Percentiles rank a stretch among this genome's conserved stretches.
Conservation (phyloP, 1,140 invertebrate genomes). For the Brachionus plicatilis region DNA sequence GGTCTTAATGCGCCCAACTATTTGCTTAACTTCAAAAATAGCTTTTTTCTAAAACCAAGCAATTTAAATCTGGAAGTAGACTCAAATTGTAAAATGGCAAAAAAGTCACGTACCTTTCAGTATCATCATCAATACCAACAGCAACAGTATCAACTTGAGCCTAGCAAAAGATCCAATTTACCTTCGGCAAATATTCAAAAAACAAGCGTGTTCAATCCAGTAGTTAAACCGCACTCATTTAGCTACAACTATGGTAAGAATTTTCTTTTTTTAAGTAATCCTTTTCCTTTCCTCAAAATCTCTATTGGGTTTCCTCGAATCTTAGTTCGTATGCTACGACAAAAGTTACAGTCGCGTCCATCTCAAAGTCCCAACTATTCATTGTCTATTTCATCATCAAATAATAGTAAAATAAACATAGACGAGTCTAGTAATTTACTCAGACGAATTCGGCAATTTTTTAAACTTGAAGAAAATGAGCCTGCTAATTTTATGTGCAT, state of each 20-base stretch:
- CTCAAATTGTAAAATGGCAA: neutral
- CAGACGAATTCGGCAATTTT: neutral
- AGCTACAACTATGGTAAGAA: conserved; percentile 30
- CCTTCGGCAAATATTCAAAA: neutral
- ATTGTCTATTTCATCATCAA: neutral
- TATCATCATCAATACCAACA: conserved; percentile 18
- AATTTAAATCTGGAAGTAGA: neutral
- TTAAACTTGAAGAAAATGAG: neutral
- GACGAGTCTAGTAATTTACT: conserved; percentile 17
- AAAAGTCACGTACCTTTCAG: conserved; percentile 16
- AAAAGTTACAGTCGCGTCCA: neutral
- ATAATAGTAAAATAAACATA: conserved; percentile 34
- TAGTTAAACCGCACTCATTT: neutral
- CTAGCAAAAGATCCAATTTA: neutral
- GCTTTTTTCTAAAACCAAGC: conserved; percentile 4
- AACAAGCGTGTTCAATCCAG: neutral
- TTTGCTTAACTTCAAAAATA: conserved; percentile 38
- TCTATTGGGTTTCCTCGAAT: neutral
- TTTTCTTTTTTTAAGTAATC: neutral
- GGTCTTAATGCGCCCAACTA: conserved; percentile 23
- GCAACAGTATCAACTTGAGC: conserved; percentile 13
- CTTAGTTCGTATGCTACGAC: neutral
- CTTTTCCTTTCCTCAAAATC: neutral
- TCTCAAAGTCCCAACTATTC: neutral
- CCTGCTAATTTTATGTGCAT: neutral